Base-by-base conservation (phyloP, 2,888 invertebrate genomes). In the Polietes domitor region DNA sequence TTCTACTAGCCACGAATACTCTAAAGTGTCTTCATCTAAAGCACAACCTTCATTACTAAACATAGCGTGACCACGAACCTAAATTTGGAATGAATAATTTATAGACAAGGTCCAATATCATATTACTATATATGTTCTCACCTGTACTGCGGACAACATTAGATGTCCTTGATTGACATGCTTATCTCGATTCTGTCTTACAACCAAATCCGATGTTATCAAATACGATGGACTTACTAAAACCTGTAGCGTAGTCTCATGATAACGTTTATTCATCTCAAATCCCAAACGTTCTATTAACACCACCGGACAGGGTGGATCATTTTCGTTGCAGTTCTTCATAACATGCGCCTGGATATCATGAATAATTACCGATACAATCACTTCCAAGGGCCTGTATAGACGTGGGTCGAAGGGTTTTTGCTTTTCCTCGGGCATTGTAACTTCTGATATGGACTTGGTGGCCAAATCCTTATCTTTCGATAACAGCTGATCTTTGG, bases 1-100 rank as follows among this genome's bases (percentile, higher is more conserved):
- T 92, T 99, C 99, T 88, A 99, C 95, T 88, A 99, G 93, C 99
- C 99, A 99, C 0, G 97, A 98, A 91, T 99, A 99, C 91, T 99
- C 99, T 19, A 99, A 92, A 0, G 99, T 98, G 88, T 99, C 99
- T 91, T 98, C 96, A 88, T 98, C 98, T 21, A 98, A 93, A 9
- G 96, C 95, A 85, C 98, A 94, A 76, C 97, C 98, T 77, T 97
- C 95, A 89, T 97, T 97, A 87, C 99, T 99, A 90, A 99, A 99
- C 95, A 98, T 97, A 0, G 98, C 98, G 91, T 98, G 98, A 0
- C 99, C 99, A 87, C 99, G 94, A 80, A 97, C 94, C 94, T 96
- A 79, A 61, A 53, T 74, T 91, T 55, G 0, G 10, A 58, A 24
- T 10, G 1, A n/a, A 10, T 37, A 17, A 32, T 65, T 12, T 17